These are phyloP conservation scores for Penaeus vannamei DNA, from an alignment of 1,140 invertebrate genomes.

Conservation along the genomic window DNA sequence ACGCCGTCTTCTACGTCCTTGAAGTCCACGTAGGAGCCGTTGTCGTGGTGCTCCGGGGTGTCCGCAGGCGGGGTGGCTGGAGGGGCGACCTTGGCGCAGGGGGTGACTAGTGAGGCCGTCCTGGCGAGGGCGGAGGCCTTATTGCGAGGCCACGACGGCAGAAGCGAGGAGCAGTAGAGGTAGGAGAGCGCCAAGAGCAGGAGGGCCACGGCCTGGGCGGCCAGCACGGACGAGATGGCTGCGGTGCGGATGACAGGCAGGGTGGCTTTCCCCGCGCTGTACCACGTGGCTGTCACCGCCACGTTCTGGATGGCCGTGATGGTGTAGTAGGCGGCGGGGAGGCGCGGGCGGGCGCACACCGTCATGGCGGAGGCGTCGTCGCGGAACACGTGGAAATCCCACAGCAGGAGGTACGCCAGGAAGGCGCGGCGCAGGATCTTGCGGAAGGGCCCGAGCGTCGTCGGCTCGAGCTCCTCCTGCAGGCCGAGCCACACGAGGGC, in stretches of 20 bases:
- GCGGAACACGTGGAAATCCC: slow-evolving; percentile 61
- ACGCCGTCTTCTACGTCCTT: slow-evolving; percentile 52
- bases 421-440: slow-evolving; percentile 51
- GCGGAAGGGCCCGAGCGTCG: slow-evolving; percentile 36
- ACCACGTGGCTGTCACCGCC: slow-evolving; percentile 58
- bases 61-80: slow-evolving; percentile 6
- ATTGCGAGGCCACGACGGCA: slow-evolving; percentile 49
- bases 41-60: slow-evolving; percentile 34
- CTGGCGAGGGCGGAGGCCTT: slow-evolving; percentile 45
- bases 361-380: slow-evolving; percentile 54
- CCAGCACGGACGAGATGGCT: slow-evolving; percentile 54
- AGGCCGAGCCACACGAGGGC: slow-evolving; percentile 64
- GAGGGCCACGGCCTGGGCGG: slow-evolving; percentile 55
- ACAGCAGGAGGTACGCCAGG: slow-evolving; percentile 63
- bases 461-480: slow-evolving; percentile 54
- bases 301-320: slow-evolving; percentile 60
- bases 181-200: slow-evolving; percentile 60
- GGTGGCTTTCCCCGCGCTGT: slow-evolving; percentile 35
- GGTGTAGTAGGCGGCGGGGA: slow-evolving; percentile 60
- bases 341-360: slow-evolving; percentile 61
- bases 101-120: slow-evolving; percentile 59
- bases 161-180: slow-evolving; percentile 61
- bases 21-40: slow-evolving; percentile 45
- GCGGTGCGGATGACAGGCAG: slow-evolving; percentile 38
- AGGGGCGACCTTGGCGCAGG: slow-evolving; percentile 40